Conservation (phyloP, 2,888 invertebrate species). For the Drosophila niveifrons region DNA sequence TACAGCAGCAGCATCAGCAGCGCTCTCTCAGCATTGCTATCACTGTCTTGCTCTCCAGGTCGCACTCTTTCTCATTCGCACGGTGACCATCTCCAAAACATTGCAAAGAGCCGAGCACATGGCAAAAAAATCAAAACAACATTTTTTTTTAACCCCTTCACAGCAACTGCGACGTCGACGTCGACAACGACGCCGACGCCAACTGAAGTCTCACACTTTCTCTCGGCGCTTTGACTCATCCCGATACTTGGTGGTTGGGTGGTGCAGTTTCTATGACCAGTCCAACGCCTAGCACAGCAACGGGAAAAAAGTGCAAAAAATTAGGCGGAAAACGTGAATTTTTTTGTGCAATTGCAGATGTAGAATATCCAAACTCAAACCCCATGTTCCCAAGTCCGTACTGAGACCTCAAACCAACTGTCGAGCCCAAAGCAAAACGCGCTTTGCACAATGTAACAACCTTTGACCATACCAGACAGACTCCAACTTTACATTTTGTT, state of each 20-base stretch:
- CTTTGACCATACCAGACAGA: conserved; percentile 55
- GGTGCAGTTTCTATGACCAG: conserved; percentile 72
- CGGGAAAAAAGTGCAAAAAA: conserved; percentile 67
- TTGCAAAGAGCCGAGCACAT: conserved; percentile 51
- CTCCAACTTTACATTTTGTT: conserved; percentile 43
- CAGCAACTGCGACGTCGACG: conserved; percentile 36
- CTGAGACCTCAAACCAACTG: conserved; percentile 11
- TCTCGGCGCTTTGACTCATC: conserved; percentile 29
- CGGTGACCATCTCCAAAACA: conserved; percentile 66
- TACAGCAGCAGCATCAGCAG: conserved; percentile 70
- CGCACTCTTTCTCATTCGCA: conserved; percentile 15
- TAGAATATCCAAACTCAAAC: conserved; percentile 37
- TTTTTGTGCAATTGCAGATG: conserved; percentile 76
- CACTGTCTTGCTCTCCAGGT: conserved; percentile 25
- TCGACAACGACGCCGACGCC: conserved; percentile 48
- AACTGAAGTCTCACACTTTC: conserved; percentile 56
- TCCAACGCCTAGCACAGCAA: conserved; percentile 41
- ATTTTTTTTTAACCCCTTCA: conserved; percentile 80
- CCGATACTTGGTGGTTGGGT: not conserved
- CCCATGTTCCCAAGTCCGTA: conserved; percentile 17
- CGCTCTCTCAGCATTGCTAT: conserved; percentile 33
- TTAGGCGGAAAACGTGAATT: conserved; percentile 80
- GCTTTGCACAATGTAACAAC: conserved; percentile 79
- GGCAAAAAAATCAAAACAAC: conserved; percentile 79
- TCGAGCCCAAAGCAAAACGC: conserved; percentile 53